Evolutionary conservation across 30 jellyfish, hydroid and myxozoan genomes (phyloP), one percentile per base, ranked within the genome.

Genomic region (Hydractinia symbiolongicarpus): DNA sequence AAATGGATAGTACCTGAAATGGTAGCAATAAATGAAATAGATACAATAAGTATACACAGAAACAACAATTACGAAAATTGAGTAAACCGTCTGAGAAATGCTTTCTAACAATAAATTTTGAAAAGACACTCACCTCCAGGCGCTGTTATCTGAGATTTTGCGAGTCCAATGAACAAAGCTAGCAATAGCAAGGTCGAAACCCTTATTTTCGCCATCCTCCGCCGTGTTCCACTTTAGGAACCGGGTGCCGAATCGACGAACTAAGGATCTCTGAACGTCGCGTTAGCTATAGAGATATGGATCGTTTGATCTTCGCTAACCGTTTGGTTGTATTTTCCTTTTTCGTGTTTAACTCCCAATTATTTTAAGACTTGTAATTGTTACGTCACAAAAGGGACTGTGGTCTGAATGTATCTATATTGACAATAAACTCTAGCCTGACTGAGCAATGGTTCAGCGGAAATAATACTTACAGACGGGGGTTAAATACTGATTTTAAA

Each of bases 181-280:
- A 64, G 9, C 74, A 64, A 2, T 51, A 64, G 74, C 74, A 64
- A 64, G 74, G 74, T 51, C 74, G 74, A 64, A 64, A 64, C 74
- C 74, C 74, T 64, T 64, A 64, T 64, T 64, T 64, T 64, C 74
- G 74, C 74, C 74, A 64, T 64, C 74, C 74, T 64, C 74, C 74
- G 19, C 74, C 74, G 74, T 64, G 40, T 64, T 64, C 74, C 74
- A n/a, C 7, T 51, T 13, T 64, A 64, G 74, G 74, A 64, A 64
- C 74, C 74, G 74, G 74, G 74, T 64, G 74, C 74, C 74, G 74
- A 64, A 64, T 64, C 19, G 74, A 64, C 74, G 74, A 64, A 64
- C 74, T 64, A 64, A 64, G 74, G 74, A 64, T 64, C 40, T 51
- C 40, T 51, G 74, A 51, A 6, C 74, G 74, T n/a, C 74, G 74